A percentile compares a stretch with the other conserved stretches of the same genome.
Evolutionary conservation across 1,140 invertebrate genomes (phyloP).

Genomic region (Andricus grossulariae): DNA sequence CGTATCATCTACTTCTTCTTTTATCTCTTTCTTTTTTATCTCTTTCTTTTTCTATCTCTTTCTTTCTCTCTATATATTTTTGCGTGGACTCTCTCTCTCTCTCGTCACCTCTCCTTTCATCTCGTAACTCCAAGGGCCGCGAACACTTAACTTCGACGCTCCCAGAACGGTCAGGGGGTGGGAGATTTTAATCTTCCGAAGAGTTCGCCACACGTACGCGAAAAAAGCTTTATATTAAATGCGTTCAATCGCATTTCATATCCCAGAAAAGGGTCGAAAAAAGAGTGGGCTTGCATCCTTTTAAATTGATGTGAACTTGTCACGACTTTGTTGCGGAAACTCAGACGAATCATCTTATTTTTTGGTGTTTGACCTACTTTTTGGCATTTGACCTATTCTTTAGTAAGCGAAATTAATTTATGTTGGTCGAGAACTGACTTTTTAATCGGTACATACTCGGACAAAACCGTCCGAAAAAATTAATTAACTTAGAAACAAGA

Average conservation of each 20-base stretch:
- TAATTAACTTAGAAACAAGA: too few relatives aligned
- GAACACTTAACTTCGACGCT: conserved; percentile 49
- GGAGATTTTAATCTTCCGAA: conserved; percentile 27
- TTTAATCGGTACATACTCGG: too few relatives aligned
- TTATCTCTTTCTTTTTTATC: conserved; percentile 20
- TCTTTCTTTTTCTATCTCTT: conserved; percentile 48
- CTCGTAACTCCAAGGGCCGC: conserved; percentile 44
- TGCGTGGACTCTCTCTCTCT: conserved; percentile 22
- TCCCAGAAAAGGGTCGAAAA: neutral
- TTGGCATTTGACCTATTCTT: too few relatives aligned
- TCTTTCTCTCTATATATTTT: conserved; percentile 50
- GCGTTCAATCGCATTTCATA: conserved; percentile 25
- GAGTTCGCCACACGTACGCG: conserved; percentile 22
- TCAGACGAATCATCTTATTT: too few relatives aligned
- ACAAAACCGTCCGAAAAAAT: too few relatives aligned
- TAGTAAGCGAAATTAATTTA: too few relatives aligned
- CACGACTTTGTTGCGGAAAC: too few relatives aligned
- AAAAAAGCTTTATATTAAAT: conserved; percentile 22
- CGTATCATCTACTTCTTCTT: conserved; percentile 45
- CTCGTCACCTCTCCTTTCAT: conserved; percentile 25
- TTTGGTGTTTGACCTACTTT: too few relatives aligned
- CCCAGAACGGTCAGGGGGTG: conserved; percentile 9
- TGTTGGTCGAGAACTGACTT: too few relatives aligned
- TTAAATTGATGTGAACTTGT: too few relatives aligned
- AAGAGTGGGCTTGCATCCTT: too few relatives aligned